Evolutionary conservation across 2,888 invertebrate genomes (phyloP).

Genomic region (Enoplolaimus lenunculus): DNA sequence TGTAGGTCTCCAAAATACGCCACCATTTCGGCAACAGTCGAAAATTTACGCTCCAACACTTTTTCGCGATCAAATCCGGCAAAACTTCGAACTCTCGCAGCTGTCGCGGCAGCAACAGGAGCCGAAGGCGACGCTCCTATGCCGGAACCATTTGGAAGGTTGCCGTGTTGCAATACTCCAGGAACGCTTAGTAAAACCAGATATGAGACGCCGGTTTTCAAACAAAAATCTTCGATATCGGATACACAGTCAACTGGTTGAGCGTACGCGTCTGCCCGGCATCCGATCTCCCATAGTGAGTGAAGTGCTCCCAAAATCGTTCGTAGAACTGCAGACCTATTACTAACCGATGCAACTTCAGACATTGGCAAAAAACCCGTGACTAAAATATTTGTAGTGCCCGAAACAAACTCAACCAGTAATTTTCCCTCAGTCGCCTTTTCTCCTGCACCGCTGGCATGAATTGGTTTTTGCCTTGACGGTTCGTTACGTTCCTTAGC

Average conservation of each 20-base stretch:
- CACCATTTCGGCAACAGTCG: no score
- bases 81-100: no score
- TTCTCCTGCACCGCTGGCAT: not conserved
- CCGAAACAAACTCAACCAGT: no score
- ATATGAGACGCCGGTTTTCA: slow-evolving; percentile 10
- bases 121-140: no score
- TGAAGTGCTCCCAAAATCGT: not conserved
- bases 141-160: no score
- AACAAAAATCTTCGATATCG: slow-evolving; percentile 16
- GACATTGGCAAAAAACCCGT: no score
- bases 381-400: no score
- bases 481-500: not conserved
- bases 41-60: no score
- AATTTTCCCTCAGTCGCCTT: not conserved
- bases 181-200: slow-evolving; percentile 13
- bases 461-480: not conserved
- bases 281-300: not conserved
- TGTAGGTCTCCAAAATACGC: no score
- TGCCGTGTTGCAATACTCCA: no score
- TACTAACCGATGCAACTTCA: not conserved
- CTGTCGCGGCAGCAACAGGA: not conserved
- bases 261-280: not conserved
- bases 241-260: not conserved
- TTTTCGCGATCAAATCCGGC: no score
- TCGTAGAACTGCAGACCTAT: not conserved